Conservation (phyloP, 2,888 invertebrate genomes). For the Aethes cnicana region DNA sequence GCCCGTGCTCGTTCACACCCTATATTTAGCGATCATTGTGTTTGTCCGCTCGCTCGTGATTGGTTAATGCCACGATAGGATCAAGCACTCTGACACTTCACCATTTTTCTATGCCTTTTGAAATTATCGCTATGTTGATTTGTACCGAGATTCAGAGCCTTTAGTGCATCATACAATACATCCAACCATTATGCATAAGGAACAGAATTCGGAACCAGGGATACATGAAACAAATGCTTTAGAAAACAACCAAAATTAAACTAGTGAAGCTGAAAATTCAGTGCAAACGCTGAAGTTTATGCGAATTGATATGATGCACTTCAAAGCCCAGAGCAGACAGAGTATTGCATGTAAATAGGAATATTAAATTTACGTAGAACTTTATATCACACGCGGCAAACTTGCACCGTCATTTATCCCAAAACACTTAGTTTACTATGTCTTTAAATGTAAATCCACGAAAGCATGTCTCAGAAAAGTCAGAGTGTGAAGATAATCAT, state of each 20-base stretch:
- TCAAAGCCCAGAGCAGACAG: conserved; percentile 72
- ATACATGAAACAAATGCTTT: too few species aligned
- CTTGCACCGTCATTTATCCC: conserved; percentile 71
- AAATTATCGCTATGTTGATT: conserved; percentile 71
- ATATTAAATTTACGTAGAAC: conserved; percentile 66
- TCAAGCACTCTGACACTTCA: conserved; percentile 74
- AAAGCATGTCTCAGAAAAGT: conserved; percentile 81
- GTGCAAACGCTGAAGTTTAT: conserved; percentile 48
- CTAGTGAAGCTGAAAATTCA: conserved; percentile 32
- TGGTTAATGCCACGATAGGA: conserved; percentile 67
- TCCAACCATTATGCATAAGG: conserved; percentile 6
- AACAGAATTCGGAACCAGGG: conserved; percentile 41
- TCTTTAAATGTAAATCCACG: conserved; percentile 68
- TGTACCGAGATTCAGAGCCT: conserved; percentile 62
- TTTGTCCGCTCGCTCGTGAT: conserved; percentile 79
- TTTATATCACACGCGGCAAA: conserved; percentile 72
- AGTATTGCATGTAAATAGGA: conserved; percentile 66
- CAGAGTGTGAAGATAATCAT: conserved; percentile 60
- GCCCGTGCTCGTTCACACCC: conserved; percentile 79
- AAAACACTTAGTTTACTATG: conserved; percentile 65
- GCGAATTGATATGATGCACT: conserved; percentile 78
- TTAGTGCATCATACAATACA: conserved; percentile 78
- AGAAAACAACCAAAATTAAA: conserved; percentile 35
- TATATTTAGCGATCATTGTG: conserved; percentile 79
- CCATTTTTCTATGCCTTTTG: conserved; percentile 74